These are phyloP conservation scores for Zaprionus obscuricornis DNA, from an alignment of 2,888 invertebrate species.

Conservation along the genomic window DNA sequence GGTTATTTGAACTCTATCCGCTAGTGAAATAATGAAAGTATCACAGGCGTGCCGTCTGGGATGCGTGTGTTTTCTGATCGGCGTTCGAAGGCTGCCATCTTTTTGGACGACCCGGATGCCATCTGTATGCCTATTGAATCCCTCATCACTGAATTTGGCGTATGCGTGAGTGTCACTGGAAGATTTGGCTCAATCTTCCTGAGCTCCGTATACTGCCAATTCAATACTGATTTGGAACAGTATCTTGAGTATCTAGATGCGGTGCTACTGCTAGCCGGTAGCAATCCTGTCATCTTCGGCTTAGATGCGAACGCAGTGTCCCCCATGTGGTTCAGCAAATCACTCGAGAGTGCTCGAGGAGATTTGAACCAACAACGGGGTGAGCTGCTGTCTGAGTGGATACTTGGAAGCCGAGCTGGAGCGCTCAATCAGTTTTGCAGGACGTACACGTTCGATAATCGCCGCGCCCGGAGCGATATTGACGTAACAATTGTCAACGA, in stretches of 20 bases:
- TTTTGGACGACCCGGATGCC: constrained; percentile 8
- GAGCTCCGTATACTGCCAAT: constrained; percentile 28
- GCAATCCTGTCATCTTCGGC: constrained; percentile 7
- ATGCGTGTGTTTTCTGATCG: constrained; percentile 10
- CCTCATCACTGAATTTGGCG: constrained; percentile 25
- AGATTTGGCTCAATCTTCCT: constrained; percentile 24
- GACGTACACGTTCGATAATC: constrained; percentile 6
- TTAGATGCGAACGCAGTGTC: constrained; percentile 23
- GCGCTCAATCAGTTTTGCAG: constrained; percentile 18
- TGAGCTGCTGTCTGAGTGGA: constrained; percentile 17
- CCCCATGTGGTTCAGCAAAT: constrained; percentile 28
- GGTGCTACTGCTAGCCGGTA: constrained; percentile 23
- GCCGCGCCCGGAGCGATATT: constrained; percentile 1
- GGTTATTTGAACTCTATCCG: constrained; percentile 33
- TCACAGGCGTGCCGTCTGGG: neutral
- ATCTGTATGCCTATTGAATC: constrained; percentile 17
- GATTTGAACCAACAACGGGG: constrained; percentile 1
- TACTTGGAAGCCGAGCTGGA: neutral
- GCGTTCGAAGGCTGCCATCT: constrained; percentile 5
- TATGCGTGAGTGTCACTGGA: constrained; percentile 34
- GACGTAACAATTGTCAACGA: constrained; percentile 6
- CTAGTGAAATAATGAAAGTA: constrained; percentile 12
- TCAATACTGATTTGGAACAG: constrained; percentile 4
- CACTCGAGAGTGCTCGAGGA: neutral
- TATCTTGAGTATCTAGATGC: constrained; percentile 30